Percentiles rank a stretch among this genome's conserved stretches.
phyloP scores from a whole-genome alignment of 2,797 vertebrate species.

The Kryptopterus vitreolus region DNA sequence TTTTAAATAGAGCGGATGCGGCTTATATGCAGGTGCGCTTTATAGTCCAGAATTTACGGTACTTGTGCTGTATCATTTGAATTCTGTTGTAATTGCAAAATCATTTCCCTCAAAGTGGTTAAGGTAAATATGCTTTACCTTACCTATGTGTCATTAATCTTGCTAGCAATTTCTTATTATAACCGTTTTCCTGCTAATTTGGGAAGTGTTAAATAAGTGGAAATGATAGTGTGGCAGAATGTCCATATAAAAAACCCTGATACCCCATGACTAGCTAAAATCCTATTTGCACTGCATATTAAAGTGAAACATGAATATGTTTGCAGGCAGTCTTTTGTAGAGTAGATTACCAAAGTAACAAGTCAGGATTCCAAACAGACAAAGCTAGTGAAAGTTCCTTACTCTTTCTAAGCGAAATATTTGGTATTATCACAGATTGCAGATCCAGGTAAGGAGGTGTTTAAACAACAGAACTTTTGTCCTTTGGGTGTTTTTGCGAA shows the following conservation, averaged over 20 bases:
- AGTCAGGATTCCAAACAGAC: neutral
- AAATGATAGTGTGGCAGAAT: neutral
- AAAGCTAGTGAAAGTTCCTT: neutral
- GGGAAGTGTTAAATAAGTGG: neutral
- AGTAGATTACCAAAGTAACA: neutral
- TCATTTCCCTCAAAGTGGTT: neutral
- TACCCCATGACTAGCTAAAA: too few species aligned
- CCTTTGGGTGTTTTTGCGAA: neutral
- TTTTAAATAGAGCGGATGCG: too few species aligned
- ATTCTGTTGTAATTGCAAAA: neutral
- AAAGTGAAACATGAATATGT: neutral
- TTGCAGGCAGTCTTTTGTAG: too few species aligned
- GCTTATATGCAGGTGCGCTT: too few species aligned
- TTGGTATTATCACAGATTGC: neutral
- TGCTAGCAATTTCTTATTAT: neutral
- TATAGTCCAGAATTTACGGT: too few species aligned
- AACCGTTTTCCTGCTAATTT: neutral
- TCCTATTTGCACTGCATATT: neutral
- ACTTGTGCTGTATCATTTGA: neutral
- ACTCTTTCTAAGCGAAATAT: neutral
- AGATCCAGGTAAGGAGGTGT: neutral
- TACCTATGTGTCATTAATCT: neutral
- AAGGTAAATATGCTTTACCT: neutral
- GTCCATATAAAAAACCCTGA: neutral
- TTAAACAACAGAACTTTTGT: neutral